Percentiles rank a stretch among this genome's conserved stretches.
Conservation (phyloP, 2,113 vertebrate genomes). For the Sinocyclocheilus maitianheensis region DNA sequence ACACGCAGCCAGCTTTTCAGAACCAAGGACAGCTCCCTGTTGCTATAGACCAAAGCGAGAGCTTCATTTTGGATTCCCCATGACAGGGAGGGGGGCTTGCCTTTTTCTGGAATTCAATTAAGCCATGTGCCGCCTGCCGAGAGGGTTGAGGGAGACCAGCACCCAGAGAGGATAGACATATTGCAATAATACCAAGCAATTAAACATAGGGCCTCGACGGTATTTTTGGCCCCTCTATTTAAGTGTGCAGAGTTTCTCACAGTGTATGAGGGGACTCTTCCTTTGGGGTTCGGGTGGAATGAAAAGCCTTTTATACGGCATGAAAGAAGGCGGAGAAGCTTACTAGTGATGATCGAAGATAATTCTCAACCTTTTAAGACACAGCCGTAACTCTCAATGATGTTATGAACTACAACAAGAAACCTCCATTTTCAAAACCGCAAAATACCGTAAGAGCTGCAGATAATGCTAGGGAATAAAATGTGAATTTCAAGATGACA, state of each 20-base stretch:
- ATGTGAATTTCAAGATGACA: not conserved
- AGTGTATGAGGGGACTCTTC: constrained; percentile 35
- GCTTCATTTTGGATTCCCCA: constrained; percentile 63
- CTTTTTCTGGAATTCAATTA: constrained; percentile 66
- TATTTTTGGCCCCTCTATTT: constrained; percentile 69
- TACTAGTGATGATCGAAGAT: not conserved
- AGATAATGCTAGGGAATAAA: not conserved
- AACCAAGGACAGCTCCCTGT: constrained; percentile 72
- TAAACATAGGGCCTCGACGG: constrained; percentile 66
- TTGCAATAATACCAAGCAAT: constrained; percentile 63
- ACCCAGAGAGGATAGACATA: constrained; percentile 55
- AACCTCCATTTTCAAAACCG: not conserved
- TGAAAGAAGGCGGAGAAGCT: constrained; percentile 33
- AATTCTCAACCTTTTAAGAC: constrained; percentile 55
- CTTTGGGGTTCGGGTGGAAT: constrained; percentile 45
- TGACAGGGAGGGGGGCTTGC: constrained; percentile 26
- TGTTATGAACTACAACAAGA: not conserved
- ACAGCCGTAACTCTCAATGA: constrained; percentile 41
- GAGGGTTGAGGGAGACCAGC: constrained; percentile 48
- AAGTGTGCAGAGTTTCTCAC: constrained; percentile 44
- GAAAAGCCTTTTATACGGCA: constrained; percentile 48
- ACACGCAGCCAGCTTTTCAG: constrained; percentile 67
- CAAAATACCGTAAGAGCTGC: not conserved
- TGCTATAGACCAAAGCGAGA: constrained; percentile 57
- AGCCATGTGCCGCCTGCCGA: constrained; percentile 54